These are phyloP conservation scores for Habrosyne pyritoides DNA, from an alignment of 2,888 invertebrate genomes.

Conservation along the genomic window DNA sequence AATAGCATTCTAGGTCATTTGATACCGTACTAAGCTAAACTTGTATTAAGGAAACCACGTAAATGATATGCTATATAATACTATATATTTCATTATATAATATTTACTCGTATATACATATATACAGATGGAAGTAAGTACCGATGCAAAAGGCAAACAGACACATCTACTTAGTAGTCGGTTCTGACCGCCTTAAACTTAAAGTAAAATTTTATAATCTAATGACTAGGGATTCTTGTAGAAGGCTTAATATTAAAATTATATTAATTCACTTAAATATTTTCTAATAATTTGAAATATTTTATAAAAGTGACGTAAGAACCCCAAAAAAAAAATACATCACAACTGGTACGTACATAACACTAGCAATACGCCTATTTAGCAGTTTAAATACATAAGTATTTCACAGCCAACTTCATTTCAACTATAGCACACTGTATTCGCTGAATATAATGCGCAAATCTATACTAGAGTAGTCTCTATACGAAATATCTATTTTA, in stretches of 20 bases:
- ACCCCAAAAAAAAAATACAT: conserved; percentile 17
- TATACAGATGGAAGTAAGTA: not conserved
- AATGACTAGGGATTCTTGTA: conserved; percentile 9
- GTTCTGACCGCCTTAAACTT: too few species aligned
- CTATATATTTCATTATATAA: too few species aligned
- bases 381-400: conserved; percentile 10
- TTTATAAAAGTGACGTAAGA: not conserved
- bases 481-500: conserved; percentile 18
- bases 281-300: too few species aligned
- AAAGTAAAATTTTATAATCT: not conserved
- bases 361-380: conserved; percentile 19
- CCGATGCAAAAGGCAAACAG: too few species aligned
- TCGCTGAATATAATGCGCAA: conserved; percentile 13
- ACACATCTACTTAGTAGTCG: too few species aligned
- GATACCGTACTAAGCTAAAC: too few species aligned
- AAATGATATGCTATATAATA: too few species aligned
- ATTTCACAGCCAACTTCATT: conserved; percentile 29
- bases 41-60: too few species aligned
- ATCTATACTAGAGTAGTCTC: conserved; percentile 24
- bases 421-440: not conserved
- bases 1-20: too few species aligned
- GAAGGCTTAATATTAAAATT: too few species aligned
- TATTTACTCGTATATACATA: too few species aligned
- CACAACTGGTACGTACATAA: conserved; percentile 11
- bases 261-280: not conserved